These are phyloP conservation scores for Papio anubis DNA, from an alignment of 2,113 vertebrate species.

Conservation along the genomic window DNA sequence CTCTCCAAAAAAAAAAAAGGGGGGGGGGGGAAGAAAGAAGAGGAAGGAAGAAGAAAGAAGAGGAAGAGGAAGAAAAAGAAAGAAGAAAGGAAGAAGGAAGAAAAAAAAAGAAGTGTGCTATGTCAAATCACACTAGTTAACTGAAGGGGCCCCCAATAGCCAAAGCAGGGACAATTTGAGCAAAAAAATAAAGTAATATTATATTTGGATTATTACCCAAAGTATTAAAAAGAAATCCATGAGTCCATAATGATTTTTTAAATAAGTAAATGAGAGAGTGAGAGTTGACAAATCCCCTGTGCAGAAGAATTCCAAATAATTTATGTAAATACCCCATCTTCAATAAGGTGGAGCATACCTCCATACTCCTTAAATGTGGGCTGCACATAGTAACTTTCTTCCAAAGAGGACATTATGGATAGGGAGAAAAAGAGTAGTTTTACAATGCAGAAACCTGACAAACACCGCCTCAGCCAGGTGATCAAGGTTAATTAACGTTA, in stretches of 20 bases:
- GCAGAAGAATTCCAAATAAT: background rate
- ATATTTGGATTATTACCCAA: background rate
- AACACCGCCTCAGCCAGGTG: background rate
- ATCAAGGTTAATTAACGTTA: background rate
- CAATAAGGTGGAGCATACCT: background rate
- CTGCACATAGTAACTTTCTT: background rate
- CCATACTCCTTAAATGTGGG: background rate
- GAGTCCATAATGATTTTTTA: background rate
- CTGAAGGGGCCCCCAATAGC: background rate
- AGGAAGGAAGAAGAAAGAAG: too few relatives aligned
- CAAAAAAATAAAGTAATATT: background rate
- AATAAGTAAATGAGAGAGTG: background rate
- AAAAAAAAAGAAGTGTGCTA: too few relatives aligned
- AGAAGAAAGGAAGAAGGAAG: too few relatives aligned
- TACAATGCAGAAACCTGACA: background rate
- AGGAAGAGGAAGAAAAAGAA: too few relatives aligned
- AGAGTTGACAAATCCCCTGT: background rate
- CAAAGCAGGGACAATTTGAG: background rate
- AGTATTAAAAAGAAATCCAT: background rate
- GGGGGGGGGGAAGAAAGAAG: too few relatives aligned
- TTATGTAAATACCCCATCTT: background rate
- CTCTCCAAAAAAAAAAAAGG: too few relatives aligned
- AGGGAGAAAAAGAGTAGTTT: background rate
- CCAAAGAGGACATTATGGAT: background rate
- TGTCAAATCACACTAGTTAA: background rate